Percentiles rank a stretch among this genome's conserved stretches.
phyloP scores from a whole-genome alignment of 35 echinoderm and acorn worm genomes.

The Eucidaris tribuloides region DNA sequence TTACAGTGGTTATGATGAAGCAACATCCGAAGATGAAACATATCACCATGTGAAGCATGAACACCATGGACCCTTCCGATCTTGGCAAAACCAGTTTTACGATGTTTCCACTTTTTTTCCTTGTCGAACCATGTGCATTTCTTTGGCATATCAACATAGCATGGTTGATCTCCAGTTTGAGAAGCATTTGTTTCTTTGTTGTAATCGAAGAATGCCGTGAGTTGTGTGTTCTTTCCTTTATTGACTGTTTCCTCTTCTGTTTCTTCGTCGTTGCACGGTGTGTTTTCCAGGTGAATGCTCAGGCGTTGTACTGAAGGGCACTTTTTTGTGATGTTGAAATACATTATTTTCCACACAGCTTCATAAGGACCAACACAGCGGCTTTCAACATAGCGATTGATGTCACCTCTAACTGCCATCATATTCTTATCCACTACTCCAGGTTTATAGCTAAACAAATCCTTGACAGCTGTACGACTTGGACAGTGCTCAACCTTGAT shows the following conservation, averaged over 20 bases:
- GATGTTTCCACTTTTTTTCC: not conserved
- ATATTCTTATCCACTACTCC: not conserved
- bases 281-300: not conserved
- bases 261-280: not conserved
- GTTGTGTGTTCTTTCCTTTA: not conserved
- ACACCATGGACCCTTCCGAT: not conserved
- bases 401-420: not conserved
- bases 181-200: not conserved
- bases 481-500: not conserved
- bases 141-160: not conserved
- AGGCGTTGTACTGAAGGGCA: not conserved
- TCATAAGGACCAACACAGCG: not conserved
- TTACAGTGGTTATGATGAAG: not conserved
- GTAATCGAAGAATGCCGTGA: not conserved
- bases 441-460: not conserved
- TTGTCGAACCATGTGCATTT: not conserved
- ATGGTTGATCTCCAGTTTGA: not conserved
- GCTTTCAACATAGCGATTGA: not conserved
- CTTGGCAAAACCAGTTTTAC: not conserved
- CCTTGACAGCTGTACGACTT: not conserved
- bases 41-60: not conserved
- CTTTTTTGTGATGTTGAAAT: not conserved
- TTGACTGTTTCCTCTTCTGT: not conserved
- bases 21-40: not conserved
- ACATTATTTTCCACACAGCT: not conserved